Evolutionary conservation across 2,888 invertebrate species (phyloP).

Genomic region (Bombylius major): DNA sequence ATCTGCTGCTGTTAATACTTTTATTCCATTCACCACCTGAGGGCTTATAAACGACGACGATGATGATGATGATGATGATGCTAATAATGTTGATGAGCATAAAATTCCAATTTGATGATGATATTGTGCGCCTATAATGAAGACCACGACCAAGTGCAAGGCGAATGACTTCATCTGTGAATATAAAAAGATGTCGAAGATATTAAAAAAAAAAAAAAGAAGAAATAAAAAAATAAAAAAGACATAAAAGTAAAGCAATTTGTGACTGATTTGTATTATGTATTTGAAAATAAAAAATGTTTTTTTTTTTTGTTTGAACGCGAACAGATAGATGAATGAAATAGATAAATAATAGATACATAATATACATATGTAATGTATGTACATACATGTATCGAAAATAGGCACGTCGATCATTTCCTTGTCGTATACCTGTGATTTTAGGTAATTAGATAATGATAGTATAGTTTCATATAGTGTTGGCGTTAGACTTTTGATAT

Average conservation of each 20-base stretch:
- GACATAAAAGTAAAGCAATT: neutral
- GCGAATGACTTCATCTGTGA: slow-evolving; percentile 32
- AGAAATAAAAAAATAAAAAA: neutral
- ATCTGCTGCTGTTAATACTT: neutral
- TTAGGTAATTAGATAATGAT: no score
- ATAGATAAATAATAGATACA: no score
- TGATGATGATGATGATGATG: neutral
- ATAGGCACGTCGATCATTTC: no score
- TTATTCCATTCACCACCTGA: neutral
- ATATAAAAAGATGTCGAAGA: slow-evolving; percentile 1
- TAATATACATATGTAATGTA: no score
- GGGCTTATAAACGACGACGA: neutral
- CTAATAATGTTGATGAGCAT: slow-evolving; percentile 7
- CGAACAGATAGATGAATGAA: no score
- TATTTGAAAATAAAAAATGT: no score
- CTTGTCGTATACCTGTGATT: no score
- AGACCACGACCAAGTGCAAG: slow-evolving; percentile 34
- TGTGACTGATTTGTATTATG: no score
- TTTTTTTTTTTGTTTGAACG: no score
- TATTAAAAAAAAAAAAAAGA: neutral
- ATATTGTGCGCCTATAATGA: slow-evolving; percentile 20
- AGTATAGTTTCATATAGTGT: no score
- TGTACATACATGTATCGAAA: no score
- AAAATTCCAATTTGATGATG: slow-evolving; percentile 8
- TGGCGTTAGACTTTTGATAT: no score